Evolutionary conservation across 37 sponge, comb jelly and placozoan species (phyloP).

Genomic region (Cladorhizidae sp.): DNA sequence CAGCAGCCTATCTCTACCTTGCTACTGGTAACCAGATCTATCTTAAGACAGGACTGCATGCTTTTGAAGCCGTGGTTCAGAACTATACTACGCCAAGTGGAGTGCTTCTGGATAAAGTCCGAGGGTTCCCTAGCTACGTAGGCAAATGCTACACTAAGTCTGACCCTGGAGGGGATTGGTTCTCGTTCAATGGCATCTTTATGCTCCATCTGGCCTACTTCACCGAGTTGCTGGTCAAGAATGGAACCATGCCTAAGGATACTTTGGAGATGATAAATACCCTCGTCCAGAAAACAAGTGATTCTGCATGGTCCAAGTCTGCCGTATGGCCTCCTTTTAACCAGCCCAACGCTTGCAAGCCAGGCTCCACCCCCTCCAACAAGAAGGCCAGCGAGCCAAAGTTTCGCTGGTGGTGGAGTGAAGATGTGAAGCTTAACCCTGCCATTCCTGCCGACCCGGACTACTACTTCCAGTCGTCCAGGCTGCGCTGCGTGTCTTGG

Average conservation of each 20-base stretch:
- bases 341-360: not conserved
- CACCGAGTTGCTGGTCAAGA: conserved; percentile 22
- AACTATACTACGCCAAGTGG: conserved; percentile 58
- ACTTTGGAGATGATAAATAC: conserved; percentile 3
- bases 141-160: not conserved
- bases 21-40: conserved; percentile 36
- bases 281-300: conserved; percentile 27
- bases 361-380: not conserved
- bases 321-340: conserved; percentile 51
- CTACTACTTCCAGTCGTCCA: conserved; percentile 10
- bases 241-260: conserved; percentile 12
- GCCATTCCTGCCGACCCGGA: conserved; percentile 48
- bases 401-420: conserved; percentile 60
- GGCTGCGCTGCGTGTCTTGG: conserved; percentile 13
- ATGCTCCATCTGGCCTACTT: conserved; percentile 58
- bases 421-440: not conserved
- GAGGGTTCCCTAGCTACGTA: conserved; percentile 23
- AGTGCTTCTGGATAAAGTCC: conserved; percentile 29
- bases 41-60: conserved; percentile 26
- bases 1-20: conserved; percentile 45
- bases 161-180: conserved; percentile 66
- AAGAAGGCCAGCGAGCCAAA: conserved; percentile 16
- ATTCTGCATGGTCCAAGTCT: conserved; percentile 53
- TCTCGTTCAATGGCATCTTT: conserved; percentile 60
- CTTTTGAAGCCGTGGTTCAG: conserved; percentile 31